Conservation (phyloP, 2,888 invertebrate species). For the Acleris literana region DNA sequence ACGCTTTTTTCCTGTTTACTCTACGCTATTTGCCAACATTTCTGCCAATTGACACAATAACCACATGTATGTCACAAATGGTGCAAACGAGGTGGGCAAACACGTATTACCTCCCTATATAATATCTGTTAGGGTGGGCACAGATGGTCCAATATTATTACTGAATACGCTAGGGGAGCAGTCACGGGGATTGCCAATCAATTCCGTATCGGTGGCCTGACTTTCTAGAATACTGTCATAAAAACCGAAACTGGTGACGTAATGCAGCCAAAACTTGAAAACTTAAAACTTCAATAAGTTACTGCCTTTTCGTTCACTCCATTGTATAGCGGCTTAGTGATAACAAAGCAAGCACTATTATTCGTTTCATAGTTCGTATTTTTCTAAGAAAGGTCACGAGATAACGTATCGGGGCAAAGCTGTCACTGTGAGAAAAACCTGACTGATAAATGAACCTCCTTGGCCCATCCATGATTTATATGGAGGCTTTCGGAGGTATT, state of each 20-base stretch:
- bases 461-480: conserved; percentile 34
- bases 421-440: conserved; percentile 35
- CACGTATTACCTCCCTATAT: conserved; percentile 44
- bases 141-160: conserved; percentile 76
- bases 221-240: conserved; percentile 1
- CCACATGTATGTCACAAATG: conserved; percentile 25
- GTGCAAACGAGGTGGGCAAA: conserved; percentile 32
- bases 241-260: no score
- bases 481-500: conserved; percentile 32
- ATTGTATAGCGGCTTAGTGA: background rate
- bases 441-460: conserved; percentile 35
- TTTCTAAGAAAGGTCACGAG: conserved; percentile 25
- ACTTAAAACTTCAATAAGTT: background rate
- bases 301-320: background rate
- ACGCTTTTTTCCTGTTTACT: background rate
- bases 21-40: background rate
- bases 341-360: background rate
- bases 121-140: conserved; percentile 55
- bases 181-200: conserved; percentile 67
- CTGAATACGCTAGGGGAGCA: conserved; percentile 62
- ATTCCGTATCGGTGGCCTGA: conserved; percentile 48
- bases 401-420: conserved; percentile 31
- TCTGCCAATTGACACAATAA: conserved; percentile 27
- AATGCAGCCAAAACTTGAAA: background rate
- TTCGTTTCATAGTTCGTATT: background rate